Conservation (phyloP, 1,140 invertebrate species). For the Rhopalosiphum padi region DNA sequence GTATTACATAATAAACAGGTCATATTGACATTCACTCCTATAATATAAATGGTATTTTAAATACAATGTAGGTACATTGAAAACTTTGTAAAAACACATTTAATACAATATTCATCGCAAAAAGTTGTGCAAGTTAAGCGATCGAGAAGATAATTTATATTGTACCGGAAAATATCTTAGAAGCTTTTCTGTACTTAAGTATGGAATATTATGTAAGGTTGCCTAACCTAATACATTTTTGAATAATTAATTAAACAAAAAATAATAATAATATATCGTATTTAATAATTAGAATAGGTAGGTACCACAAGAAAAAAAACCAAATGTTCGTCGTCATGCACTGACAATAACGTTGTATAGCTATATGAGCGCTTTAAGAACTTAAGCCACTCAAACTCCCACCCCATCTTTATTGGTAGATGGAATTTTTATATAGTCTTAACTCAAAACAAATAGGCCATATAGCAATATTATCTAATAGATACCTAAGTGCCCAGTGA, state of each 20-base stretch:
- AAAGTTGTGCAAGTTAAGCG: conserved; percentile 30
- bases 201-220: not conserved
- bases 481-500: not conserved
- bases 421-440: not conserved
- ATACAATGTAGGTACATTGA: not conserved
- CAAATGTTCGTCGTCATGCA: not conserved
- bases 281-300: not conserved
- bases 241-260: not conserved
- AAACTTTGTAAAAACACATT: conserved; percentile 13
- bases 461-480: not conserved
- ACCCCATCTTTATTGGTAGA: not conserved
- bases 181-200: conserved; percentile 1
- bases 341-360: not conserved
- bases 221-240: not conserved
- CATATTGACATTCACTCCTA: not conserved
- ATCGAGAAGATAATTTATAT: conserved; percentile 17
- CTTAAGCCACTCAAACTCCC: not conserved
- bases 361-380: not conserved
- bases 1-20: not conserved
- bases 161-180: not conserved
- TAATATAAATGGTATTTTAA: not conserved
- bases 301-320: not conserved
- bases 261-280: not conserved
- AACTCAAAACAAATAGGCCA: not conserved
- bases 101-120: not conserved